These are phyloP conservation scores for Lucifuga dentata DNA, from an alignment of 2,113 vertebrate species.

Conservation along the genomic window DNA sequence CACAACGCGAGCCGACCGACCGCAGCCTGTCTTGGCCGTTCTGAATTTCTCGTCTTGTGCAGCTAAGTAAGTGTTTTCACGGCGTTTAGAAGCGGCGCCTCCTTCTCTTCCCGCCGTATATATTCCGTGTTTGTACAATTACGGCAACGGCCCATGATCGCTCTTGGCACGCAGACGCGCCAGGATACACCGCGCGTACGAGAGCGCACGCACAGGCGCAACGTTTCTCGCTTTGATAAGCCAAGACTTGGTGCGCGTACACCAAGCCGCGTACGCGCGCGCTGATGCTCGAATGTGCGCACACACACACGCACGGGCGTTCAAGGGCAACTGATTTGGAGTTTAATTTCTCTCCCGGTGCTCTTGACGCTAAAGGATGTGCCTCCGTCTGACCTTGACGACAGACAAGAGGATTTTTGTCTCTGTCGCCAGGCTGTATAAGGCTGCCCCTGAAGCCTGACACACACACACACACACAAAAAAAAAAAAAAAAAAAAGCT, in stretches of 20 bases:
- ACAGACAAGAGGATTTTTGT: constrained; percentile 58
- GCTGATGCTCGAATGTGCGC: background rate
- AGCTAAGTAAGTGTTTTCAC: constrained; percentile 50
- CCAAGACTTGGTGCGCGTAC: constrained; percentile 1
- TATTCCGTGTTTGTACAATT: constrained; percentile 42
- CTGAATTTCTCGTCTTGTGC: constrained; percentile 47
- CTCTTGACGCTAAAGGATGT: constrained; percentile 71
- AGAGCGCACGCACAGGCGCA: constrained; percentile 7
- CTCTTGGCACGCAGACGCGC: constrained; percentile 43
- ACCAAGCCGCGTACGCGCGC: constrained; percentile 5
- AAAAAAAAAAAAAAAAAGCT: no score
- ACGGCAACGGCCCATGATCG: constrained; percentile 58
- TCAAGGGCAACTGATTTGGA: constrained; percentile 81
- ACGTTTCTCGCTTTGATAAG: constrained; percentile 39
- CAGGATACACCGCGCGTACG: constrained; percentile 25
- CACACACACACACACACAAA: background rate
- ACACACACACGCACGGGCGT: constrained; percentile 32
- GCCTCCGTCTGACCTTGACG: constrained; percentile 79
- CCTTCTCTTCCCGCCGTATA: constrained; percentile 11
- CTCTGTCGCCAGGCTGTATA: constrained; percentile 50
- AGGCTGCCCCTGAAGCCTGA: no score
- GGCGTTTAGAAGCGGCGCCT: constrained; percentile 29
- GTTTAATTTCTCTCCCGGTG: constrained; percentile 78
- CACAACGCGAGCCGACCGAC: constrained; percentile 21
- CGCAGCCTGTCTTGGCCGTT: constrained; percentile 41